Evolutionary conservation across 1,140 invertebrate species (phyloP).

Genomic region (Bombus difficillimus): DNA sequence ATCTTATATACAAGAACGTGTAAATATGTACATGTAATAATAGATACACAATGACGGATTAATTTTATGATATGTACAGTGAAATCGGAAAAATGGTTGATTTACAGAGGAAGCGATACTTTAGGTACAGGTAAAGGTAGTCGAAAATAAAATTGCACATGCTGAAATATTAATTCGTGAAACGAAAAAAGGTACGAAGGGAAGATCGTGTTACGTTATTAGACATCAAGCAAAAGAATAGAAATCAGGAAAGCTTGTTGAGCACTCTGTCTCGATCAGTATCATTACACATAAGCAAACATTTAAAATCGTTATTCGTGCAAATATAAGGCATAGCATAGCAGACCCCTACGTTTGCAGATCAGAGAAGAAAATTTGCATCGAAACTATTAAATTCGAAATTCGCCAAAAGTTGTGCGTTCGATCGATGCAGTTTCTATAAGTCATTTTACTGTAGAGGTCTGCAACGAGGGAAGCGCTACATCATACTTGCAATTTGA

Average conservation of each 20-base stretch:
- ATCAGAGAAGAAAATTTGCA: neutral
- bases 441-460: neutral
- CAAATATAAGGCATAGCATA: constrained; percentile 21
- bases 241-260: neutral
- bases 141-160: neutral
- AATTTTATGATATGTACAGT: neutral
- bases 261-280: constrained; percentile 2
- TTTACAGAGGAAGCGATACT: neutral
- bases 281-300: constrained; percentile 10
- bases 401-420: too few species aligned
- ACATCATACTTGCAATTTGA: constrained; percentile 23
- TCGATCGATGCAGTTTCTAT: neutral
- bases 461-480: constrained; percentile 48
- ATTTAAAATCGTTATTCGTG: constrained; percentile 36
- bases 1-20: neutral
- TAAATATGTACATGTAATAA: neutral
- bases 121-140: neutral
- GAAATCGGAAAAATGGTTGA: neutral
- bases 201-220: neutral
- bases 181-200: neutral
- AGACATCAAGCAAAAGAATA: neutral
- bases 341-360: neutral
- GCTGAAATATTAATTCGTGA: neutral
- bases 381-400: neutral
- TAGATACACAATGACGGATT: neutral